Evolutionary conservation across 2,888 invertebrate species (phyloP).

Genomic region (Calliphora vomitoria): DNA sequence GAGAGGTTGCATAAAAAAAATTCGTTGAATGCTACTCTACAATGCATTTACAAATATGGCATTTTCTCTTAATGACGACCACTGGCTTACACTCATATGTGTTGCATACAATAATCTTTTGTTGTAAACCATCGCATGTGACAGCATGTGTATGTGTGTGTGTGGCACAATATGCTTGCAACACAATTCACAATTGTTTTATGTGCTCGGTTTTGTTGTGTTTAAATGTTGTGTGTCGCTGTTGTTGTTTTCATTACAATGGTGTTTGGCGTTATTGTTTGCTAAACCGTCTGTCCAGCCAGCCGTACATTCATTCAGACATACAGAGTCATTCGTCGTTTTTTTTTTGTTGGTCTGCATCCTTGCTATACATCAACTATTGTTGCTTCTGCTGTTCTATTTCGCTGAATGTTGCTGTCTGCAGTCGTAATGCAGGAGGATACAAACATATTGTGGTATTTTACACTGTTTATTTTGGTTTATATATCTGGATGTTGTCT

Average conservation of each 20-base stretch:
- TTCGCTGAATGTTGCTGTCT: slow-evolving; percentile 17
- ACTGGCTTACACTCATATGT: background rate
- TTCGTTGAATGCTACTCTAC: too few relatives aligned
- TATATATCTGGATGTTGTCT: background rate
- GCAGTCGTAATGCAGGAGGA: background rate
- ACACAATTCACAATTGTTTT: slow-evolving; percentile 53
- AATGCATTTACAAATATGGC: too few relatives aligned
- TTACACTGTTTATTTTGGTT: slow-evolving; percentile 55
- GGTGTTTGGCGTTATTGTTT: slow-evolving; percentile 56
- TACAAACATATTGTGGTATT: slow-evolving; percentile 46
- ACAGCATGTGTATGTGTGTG: slow-evolving; percentile 20
- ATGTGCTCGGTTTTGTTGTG: slow-evolving; percentile 9
- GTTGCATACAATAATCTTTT: slow-evolving; percentile 39
- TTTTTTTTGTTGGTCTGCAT: slow-evolving; percentile 13
- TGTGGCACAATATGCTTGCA: slow-evolving; percentile 9
- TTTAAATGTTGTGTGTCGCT: slow-evolving; percentile 32
- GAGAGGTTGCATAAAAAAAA: too few relatives aligned
- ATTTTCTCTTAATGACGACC: too few relatives aligned
- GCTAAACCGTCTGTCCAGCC: slow-evolving; percentile 15
- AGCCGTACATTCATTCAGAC: background rate
- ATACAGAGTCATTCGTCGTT: background rate
- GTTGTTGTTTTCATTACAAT: slow-evolving; percentile 47
- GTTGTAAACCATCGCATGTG: slow-evolving; percentile 10
- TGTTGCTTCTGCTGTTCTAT: slow-evolving; percentile 18
- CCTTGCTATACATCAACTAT: background rate